These are phyloP conservation scores for Stegodyphus dumicola DNA, from an alignment of 1,140 invertebrate genomes.

Conservation along the genomic window DNA sequence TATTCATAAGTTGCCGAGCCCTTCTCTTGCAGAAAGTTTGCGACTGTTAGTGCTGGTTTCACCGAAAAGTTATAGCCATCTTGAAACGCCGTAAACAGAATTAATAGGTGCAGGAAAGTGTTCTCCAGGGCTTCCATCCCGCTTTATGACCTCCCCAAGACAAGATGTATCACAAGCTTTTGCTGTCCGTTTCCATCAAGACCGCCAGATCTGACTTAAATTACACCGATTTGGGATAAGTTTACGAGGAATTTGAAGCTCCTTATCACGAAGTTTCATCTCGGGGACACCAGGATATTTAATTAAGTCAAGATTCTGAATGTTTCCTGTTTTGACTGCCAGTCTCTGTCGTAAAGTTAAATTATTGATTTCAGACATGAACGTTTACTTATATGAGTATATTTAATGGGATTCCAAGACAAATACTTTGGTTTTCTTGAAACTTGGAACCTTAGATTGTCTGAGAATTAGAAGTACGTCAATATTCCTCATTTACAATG, in stretches of 20 bases:
- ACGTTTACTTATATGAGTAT: too few relatives aligned
- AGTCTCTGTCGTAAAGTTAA: slow-evolving; percentile 19
- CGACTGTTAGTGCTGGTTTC: neutral
- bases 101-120: slow-evolving; percentile 28
- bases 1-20: too few relatives aligned
- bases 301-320: slow-evolving; percentile 39
- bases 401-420: too few relatives aligned
- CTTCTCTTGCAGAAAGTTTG: too few relatives aligned
- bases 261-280: slow-evolving; percentile 33
- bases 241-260: slow-evolving; percentile 46
- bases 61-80: slow-evolving; percentile 24
- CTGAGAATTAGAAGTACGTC: too few relatives aligned
- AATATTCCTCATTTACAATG: too few relatives aligned
- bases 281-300: slow-evolving; percentile 30
- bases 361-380: too few relatives aligned
- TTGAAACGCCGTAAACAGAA: slow-evolving; percentile 36
- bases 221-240: slow-evolving; percentile 38
- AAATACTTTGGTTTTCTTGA: too few relatives aligned
- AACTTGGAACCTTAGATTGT: too few relatives aligned
- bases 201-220: slow-evolving; percentile 9
- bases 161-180: neutral
- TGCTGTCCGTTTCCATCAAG: neutral
- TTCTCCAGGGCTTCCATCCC: slow-evolving; percentile 3
- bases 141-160: slow-evolving; percentile 29
- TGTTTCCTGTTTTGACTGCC: too few relatives aligned